phyloP scores from a whole-genome alignment of 2,797 vertebrate genomes.

The Hippocampus kuda region DNA sequence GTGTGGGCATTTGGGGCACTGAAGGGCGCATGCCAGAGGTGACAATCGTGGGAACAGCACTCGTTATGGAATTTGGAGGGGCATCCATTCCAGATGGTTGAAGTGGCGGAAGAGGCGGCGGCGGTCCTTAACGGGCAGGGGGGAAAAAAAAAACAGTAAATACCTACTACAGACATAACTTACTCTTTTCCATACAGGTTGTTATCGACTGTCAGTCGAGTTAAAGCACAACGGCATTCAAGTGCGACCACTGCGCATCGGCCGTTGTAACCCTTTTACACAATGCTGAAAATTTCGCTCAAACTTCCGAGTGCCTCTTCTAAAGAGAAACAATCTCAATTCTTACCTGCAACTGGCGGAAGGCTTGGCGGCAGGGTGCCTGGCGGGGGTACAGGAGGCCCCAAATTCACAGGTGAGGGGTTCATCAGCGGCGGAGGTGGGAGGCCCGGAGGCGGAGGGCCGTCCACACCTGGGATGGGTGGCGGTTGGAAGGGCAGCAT shows the following conservation, averaged over 20 bases:
- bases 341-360: slow-evolving; percentile 85
- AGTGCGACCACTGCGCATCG: background rate
- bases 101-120: slow-evolving; percentile 86
- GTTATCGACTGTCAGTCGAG: background rate
- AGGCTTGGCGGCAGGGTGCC: slow-evolving; percentile 88
- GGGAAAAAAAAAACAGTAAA: background rate
- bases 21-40: slow-evolving; percentile 89
- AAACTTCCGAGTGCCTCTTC: background rate
- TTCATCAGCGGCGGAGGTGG: slow-evolving; percentile 84
- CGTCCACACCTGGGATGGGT: slow-evolving; percentile 83
- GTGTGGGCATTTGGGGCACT: slow-evolving; percentile 75
- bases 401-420: slow-evolving; percentile 83
- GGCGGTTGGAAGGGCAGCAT: slow-evolving; percentile 92
- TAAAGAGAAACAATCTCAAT: too few relatives aligned
- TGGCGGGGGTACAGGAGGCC: slow-evolving; percentile 86
- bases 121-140: slow-evolving; percentile 73
- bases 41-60: slow-evolving; percentile 90
- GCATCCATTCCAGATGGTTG: slow-evolving; percentile 91
- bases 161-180: background rate
- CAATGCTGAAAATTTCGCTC: background rate
- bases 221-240: background rate
- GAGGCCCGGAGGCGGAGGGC: slow-evolving; percentile 82
- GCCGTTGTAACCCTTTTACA: background rate
- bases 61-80: slow-evolving; percentile 89
- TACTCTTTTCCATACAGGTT: background rate